Evolutionary conservation across 2,888 invertebrate species (phyloP).

Genomic region (Alloplasta piceator): DNA sequence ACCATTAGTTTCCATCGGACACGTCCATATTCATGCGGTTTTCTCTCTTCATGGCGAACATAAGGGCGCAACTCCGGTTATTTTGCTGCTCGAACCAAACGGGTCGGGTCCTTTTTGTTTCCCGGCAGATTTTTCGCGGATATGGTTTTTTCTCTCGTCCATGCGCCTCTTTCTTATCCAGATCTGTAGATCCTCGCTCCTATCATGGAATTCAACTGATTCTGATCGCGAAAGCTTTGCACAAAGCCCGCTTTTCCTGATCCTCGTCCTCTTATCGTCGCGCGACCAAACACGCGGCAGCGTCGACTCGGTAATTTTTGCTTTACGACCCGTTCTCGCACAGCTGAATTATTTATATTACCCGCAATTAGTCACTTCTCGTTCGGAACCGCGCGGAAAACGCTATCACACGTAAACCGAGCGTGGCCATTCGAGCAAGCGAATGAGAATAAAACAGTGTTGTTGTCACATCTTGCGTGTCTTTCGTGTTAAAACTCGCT

Average conservation of each 20-base stretch:
- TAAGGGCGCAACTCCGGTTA: no score
- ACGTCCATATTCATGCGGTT: background rate
- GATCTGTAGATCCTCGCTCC: conserved; percentile 41
- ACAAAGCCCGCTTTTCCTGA: conserved; percentile 13
- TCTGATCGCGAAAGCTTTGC: conserved; percentile 38
- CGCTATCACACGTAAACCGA: background rate
- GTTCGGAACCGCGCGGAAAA: conserved; percentile 32
- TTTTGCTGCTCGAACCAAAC: no score
- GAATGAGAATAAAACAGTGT: background rate
- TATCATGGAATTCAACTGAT: conserved; percentile 42
- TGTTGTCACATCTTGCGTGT: background rate
- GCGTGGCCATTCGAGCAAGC: background rate
- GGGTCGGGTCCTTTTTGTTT: no score
- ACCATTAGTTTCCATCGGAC: conserved; percentile 31
- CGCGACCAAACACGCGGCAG: background rate
- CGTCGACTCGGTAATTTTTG: conserved; percentile 72
- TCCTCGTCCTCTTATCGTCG: background rate
- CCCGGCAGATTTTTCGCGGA: no score
- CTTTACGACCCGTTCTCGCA: conserved; percentile 66
- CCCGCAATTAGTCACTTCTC: conserved; percentile 66
- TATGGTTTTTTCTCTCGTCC: no score
- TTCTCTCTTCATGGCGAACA: background rate
- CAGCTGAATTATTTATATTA: conserved; percentile 72
- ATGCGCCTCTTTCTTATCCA: background rate
- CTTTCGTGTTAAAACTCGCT: background rate